Conservation (phyloP, 2,113 vertebrate genomes). For the Silurus asotus region DNA sequence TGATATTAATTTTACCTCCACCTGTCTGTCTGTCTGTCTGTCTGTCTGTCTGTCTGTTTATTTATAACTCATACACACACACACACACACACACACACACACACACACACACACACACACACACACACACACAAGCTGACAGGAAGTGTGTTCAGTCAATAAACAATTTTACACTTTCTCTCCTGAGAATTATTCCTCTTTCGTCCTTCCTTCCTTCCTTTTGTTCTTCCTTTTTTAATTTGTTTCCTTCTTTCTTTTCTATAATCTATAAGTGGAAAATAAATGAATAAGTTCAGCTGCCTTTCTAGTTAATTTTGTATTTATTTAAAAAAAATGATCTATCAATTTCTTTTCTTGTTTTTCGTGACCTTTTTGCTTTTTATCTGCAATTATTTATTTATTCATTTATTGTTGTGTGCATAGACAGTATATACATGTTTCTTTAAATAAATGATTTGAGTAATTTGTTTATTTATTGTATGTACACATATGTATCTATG, state of each 20-base stretch:
- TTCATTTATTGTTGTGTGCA: not conserved
- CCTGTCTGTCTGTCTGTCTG: slow-evolving; percentile 37
- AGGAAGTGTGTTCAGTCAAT: not conserved
- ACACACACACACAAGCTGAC: not conserved
- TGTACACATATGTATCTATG: not conserved
- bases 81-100: not conserved
- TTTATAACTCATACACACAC: no score
- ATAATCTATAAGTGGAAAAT: not conserved
- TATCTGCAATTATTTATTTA: not conserved
- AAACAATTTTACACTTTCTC: not conserved
- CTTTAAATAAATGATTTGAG: not conserved
- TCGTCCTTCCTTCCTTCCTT: not conserved
- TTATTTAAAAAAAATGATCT: no score
- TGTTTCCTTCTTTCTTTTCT: no score
- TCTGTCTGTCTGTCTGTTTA: not conserved
- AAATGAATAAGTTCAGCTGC: no score
- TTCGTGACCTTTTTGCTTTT: no score
- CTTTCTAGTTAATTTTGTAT: no score
- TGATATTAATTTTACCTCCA: slow-evolving; percentile 57
- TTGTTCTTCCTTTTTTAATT: not conserved
- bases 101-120: not conserved
- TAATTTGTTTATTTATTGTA: not conserved
- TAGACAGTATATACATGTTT: no score
- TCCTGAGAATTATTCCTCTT: not conserved
- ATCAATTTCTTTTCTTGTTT: no score